Evolutionary conservation across 2,113 vertebrate genomes (phyloP), one percentile per base, ranked within the genome.

Genomic region (Sterrhoptilus dennistouni): DNA sequence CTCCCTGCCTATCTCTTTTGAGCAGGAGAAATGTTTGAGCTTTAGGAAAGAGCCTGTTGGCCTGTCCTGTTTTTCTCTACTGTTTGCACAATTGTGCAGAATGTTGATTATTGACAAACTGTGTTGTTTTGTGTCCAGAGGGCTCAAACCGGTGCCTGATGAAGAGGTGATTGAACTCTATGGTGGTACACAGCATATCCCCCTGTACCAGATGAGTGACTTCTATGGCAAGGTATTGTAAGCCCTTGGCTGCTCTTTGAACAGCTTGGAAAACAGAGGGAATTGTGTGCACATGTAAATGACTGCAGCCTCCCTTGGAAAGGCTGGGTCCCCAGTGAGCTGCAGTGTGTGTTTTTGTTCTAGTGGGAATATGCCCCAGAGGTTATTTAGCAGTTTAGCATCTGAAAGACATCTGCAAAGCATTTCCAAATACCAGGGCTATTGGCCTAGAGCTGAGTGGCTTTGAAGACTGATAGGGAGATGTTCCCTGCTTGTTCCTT

Each of bases 201-300:
- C 98, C 3, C 95, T 98, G 15, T 98, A 98, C 91, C 98, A 98
- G 94, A 98, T 98, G 98, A 98, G 98, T 29, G 98, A 98, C 89
- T 98, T 98, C 97, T 98, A 98, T 12, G 98, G 98, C 97, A 98
- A 98, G 98, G 98, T 98, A 98, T 28, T 40, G 77, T 86, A 78
- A 89, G 13, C 36, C 65, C 44, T 85, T 72, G 66, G 63, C 83
- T 61, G 86, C 61, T 75, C 56, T 60, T 61, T 19, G 47, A 54
- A 38, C 40, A 57, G 68, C 72, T 53, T 45, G 64, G 64, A 81
- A 60, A 83, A 66, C 53, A n/a, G 50, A 86, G 35, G 42, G 71
- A 83, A 64, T 45, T 87, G 23, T 68, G 6, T 53, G 61, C 60
- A 21, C 68, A 42, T 81, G 68, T 92, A 78, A 96, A 92, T 60